Conservation (phyloP, 2,113 vertebrate genomes). For the Brienomyrus longianalis region DNA sequence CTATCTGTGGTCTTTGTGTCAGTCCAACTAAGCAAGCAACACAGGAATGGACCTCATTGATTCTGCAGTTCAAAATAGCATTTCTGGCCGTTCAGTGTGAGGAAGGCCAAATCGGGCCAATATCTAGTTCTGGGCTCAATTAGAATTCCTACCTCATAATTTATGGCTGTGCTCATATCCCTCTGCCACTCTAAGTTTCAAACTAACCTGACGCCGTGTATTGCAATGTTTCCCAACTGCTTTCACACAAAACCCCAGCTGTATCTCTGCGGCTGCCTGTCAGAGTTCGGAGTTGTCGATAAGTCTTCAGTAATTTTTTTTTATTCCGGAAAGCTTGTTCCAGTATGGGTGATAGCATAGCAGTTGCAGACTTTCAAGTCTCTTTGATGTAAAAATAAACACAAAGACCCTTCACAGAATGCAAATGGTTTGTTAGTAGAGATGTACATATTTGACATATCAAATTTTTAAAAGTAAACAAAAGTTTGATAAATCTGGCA, state of each 20-base stretch:
- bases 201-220: background rate
- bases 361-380: background rate
- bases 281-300: background rate
- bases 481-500: background rate
- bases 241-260: background rate
- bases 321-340: background rate
- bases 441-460: background rate
- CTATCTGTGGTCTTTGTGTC: background rate
- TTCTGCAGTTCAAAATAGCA: background rate
- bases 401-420: background rate
- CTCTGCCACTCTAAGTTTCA: background rate
- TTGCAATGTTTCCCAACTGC: background rate
- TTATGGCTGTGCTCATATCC: background rate
- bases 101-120: background rate
- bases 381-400: slow-evolving; percentile 1
- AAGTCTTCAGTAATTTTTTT: background rate
- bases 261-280: background rate
- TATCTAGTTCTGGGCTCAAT: background rate
- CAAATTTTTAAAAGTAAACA: background rate
- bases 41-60: background rate
- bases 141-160: background rate
- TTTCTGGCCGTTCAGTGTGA: background rate
- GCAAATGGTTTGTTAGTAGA: background rate
- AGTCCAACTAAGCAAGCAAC: background rate
- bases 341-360: background rate